These are phyloP conservation scores for Sminthopsis crassicaudata DNA, from an alignment of 2,113 vertebrate genomes.

Conservation along the genomic window DNA sequence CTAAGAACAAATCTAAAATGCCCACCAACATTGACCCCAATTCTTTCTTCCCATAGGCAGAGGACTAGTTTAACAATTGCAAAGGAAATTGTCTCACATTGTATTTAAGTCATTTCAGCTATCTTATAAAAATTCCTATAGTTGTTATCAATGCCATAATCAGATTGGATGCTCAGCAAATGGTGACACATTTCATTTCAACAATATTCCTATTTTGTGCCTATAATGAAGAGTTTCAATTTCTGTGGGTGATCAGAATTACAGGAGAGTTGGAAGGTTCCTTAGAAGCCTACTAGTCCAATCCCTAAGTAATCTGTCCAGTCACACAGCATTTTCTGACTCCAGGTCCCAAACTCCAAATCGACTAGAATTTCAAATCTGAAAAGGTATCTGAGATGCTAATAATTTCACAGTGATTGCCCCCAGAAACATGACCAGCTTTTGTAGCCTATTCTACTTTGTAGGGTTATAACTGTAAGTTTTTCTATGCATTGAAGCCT, in stretches of 20 bases:
- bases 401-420: not conserved
- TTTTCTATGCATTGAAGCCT: not conserved
- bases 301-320: no score
- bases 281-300: no score
- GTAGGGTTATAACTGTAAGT: not conserved
- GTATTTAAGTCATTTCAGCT: not conserved
- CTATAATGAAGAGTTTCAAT: not conserved
- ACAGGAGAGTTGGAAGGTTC: not conserved
- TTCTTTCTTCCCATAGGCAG: slow-evolving; percentile 30
- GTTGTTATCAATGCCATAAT: not conserved
- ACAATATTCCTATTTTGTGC: not conserved
- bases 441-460: not conserved
- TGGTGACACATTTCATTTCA: not conserved
- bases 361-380: no score
- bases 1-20: slow-evolving; percentile 25
- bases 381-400: no score
- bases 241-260: not conserved
- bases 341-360: no score
- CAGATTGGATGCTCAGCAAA: not conserved
- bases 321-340: no score
- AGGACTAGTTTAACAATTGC: not conserved
- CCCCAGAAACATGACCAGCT: not conserved
- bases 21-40: not conserved
- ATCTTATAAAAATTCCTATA: not conserved
- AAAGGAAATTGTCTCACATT: slow-evolving; percentile 9